Percentiles rank a stretch among this genome's conserved stretches.
phyloP scores from a whole-genome alignment of 2,113 vertebrate species.

The Desmodus rotundus region DNA sequence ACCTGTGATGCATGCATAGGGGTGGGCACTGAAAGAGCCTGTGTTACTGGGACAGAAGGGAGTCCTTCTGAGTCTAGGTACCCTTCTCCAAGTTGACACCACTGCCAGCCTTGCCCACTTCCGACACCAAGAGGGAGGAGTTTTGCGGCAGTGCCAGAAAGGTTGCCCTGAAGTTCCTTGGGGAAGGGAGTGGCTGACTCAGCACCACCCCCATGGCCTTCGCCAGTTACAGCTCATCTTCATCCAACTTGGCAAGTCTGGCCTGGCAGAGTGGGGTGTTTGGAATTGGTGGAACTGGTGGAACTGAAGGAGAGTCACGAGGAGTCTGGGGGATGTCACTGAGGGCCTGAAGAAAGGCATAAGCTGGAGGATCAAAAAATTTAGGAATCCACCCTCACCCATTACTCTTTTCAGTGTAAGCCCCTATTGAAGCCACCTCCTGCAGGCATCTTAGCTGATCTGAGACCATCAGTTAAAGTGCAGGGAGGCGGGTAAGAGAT shows the following conservation, averaged over 20 bases:
- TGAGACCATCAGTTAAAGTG: not conserved
- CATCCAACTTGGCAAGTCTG: conserved; percentile 86
- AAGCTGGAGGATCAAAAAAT: conserved; percentile 2
- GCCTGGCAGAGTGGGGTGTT: conserved; percentile 54
- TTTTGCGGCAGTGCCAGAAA: not conserved
- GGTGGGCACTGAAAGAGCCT: conserved; percentile 7
- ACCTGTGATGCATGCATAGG: conserved; percentile 45
- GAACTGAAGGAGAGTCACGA: conserved; percentile 34
- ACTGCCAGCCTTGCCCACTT: conserved; percentile 2
- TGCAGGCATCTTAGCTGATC: not conserved
- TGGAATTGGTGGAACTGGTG: not conserved
- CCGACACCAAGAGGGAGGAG: conserved; percentile 26
- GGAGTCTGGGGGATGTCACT: conserved; percentile 11
- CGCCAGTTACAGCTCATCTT: conserved; percentile 87
- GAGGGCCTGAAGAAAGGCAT: conserved; percentile 58
- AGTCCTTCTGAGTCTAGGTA: conserved; percentile 15
- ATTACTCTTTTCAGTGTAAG: not conserved
- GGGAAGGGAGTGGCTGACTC: conserved; percentile 26
- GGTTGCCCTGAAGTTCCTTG: conserved; percentile 41
- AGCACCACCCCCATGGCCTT: not conserved
- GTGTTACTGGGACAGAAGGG: conserved; percentile 1
- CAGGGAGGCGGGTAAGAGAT: not conserved
- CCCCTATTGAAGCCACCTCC: not conserved
- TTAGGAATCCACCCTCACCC: not conserved
- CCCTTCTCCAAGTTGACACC: not conserved